These are phyloP conservation scores for Anoplophora glabripennis DNA, from an alignment of 1,140 invertebrate species.

Conservation along the genomic window DNA sequence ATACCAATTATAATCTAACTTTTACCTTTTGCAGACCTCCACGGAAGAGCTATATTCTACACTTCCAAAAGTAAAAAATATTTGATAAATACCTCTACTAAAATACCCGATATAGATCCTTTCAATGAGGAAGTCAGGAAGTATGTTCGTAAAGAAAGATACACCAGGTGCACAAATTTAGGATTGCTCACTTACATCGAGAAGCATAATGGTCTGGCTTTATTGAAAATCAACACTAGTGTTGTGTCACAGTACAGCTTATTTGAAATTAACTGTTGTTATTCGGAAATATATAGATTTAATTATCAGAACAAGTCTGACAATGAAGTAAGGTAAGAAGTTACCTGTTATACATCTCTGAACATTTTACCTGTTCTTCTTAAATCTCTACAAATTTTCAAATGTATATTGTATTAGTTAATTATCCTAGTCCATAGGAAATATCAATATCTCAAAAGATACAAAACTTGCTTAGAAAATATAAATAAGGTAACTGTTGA, in stretches of 20 bases:
- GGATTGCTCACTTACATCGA: conserved; percentile 34
- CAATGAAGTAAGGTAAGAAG: conserved; percentile 26
- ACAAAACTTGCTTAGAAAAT: no score
- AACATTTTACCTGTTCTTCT: not conserved
- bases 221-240: conserved; percentile 29
- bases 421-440: no score
- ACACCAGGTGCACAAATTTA: conserved; percentile 20
- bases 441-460: no score
- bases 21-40: not conserved
- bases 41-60: not conserved
- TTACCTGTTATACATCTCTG: conserved; percentile 8
- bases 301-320: conserved; percentile 21
- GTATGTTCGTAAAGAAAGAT: conserved; percentile 27
- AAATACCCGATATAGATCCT: conserved; percentile 36
- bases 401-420: no score
- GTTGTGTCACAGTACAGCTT: conserved; percentile 20
- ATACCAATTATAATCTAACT: not conserved
- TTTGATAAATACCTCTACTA: conserved; percentile 31
- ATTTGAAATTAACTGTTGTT: conserved; percentile 31
- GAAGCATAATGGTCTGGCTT: conserved; percentile 12
- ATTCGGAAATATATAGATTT: conserved; percentile 31
- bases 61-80: conserved; percentile 13
- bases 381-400: conserved; percentile 1
- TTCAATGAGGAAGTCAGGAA: conserved; percentile 33
- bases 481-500: no score